A percentile compares a stretch with the other conserved stretches of the same genome.
These are phyloP conservation scores for Ptiloglossa arizonensis DNA, from an alignment of 1,140 invertebrate genomes.

Conservation along the genomic window DNA sequence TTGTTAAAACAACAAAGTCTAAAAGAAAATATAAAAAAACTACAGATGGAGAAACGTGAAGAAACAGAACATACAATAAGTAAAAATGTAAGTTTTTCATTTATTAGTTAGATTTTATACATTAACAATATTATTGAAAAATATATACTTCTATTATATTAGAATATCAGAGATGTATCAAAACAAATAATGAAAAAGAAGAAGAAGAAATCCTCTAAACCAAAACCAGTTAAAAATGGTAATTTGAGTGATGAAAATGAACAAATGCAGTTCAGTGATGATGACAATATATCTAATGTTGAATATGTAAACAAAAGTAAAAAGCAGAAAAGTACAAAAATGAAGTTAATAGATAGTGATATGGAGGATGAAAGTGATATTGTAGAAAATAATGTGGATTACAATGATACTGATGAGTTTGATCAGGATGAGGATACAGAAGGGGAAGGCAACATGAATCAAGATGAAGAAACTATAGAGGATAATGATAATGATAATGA, in stretches of 20 bases:
- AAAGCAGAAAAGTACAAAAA: conserved; percentile 43
- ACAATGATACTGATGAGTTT: background rate
- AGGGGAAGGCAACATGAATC: conserved; percentile 76
- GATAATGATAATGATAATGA: conserved; percentile 82
- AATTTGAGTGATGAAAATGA: conserved; percentile 24
- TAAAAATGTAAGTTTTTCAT: conserved; percentile 47
- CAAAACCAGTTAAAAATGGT: background rate
- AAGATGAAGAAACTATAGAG: conserved; percentile 75
- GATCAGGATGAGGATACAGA: conserved; percentile 70
- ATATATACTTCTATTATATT: background rate
- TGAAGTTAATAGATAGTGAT: conserved; percentile 22
- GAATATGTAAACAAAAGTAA: conserved; percentile 28
- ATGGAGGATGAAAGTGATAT: conserved; percentile 14
- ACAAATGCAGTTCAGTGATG: conserved; percentile 64
- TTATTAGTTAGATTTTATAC: background rate
- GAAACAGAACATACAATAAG: conserved; percentile 61
- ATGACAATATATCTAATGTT: conserved; percentile 38
- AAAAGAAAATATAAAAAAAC: conserved; percentile 78
- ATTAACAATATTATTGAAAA: background rate
- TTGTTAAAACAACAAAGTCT: conserved; percentile 82
- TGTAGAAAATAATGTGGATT: conserved; percentile 14
- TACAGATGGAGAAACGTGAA: conserved; percentile 54
- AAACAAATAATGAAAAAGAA: conserved; percentile 67
- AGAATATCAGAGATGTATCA: background rate
- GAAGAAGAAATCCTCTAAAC: conserved; percentile 43